Conservation (phyloP, 1,140 invertebrate genomes). For the Rhizoglyphus robini region DNA sequence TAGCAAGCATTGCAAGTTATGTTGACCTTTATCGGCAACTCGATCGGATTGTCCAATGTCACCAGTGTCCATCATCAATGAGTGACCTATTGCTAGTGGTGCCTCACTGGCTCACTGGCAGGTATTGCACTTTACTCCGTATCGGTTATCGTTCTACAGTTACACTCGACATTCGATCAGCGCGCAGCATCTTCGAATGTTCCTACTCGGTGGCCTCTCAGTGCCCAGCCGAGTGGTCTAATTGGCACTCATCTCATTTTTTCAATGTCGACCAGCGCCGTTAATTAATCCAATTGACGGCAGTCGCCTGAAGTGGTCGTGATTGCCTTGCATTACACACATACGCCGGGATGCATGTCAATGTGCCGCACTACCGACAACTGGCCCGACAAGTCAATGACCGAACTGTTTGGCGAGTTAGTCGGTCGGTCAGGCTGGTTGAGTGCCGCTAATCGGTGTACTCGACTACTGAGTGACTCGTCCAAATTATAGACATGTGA, state of each 20-base stretch:
- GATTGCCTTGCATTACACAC: neutral
- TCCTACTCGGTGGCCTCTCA: neutral
- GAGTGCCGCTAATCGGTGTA: too few relatives aligned
- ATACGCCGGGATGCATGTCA: neutral
- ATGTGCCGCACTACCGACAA: neutral
- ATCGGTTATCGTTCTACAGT: neutral
- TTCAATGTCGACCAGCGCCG: conserved; percentile 4
- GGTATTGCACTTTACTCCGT: too few relatives aligned
- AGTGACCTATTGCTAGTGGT: too few relatives aligned
- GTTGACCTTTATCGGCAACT: too few relatives aligned
- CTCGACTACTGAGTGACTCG: too few relatives aligned
- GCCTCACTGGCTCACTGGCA: too few relatives aligned
- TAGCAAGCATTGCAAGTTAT: too few relatives aligned
- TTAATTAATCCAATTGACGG: neutral
- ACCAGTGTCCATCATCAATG: too few relatives aligned
- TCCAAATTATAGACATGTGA: neutral
- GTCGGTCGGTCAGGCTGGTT: too few relatives aligned
- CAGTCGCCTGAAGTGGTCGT: neutral
- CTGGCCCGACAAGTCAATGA: neutral
- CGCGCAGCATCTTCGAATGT: neutral
- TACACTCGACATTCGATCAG: neutral
- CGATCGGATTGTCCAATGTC: too few relatives aligned
- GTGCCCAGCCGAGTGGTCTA: neutral
- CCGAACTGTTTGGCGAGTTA: neutral
- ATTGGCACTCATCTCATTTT: neutral